These are phyloP conservation scores for Drosophila simulans DNA, from an alignment of 1,140 invertebrate genomes.

Conservation along the genomic window DNA sequence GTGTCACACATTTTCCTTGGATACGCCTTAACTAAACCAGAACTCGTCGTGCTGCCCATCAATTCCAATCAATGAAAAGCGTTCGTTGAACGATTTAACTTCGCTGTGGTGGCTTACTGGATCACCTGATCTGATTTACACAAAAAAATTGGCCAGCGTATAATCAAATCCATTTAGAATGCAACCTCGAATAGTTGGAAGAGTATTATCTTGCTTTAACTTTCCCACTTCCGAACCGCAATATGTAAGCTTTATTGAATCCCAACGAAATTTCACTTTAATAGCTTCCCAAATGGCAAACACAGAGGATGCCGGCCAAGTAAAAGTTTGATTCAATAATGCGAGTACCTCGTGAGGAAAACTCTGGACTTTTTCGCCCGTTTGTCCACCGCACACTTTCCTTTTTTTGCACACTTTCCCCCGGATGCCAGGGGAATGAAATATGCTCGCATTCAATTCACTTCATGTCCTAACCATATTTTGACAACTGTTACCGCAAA, in stretches of 20 bases:
- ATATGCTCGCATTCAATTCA: slow-evolving; percentile 51
- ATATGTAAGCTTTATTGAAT: slow-evolving; percentile 15
- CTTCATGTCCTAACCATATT: slow-evolving; percentile 71
- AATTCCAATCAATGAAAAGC: slow-evolving; percentile 21
- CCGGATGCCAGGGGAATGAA: slow-evolving; percentile 28
- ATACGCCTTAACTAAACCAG: not conserved
- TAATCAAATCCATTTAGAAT: too few species aligned
- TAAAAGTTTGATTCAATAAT: slow-evolving; percentile 42
- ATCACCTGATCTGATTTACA: not conserved
- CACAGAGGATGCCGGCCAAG: slow-evolving; percentile 12
- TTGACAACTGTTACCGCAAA: slow-evolving; percentile 81
- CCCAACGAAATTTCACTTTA: slow-evolving; percentile 31
- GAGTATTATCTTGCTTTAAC: too few species aligned
- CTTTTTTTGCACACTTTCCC: slow-evolving; percentile 4
- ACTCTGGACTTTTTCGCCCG: slow-evolving; percentile 5
- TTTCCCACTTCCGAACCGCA: not conserved
- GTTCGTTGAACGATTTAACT: slow-evolving; percentile 1
- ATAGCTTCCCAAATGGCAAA: slow-evolving; percentile 30
- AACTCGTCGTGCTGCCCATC: slow-evolving; percentile 1
- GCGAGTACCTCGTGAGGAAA: slow-evolving; percentile 20
- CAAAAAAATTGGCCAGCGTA: not conserved
- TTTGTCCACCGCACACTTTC: slow-evolving; percentile 1
- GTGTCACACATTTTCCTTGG: slow-evolving; percentile 8
- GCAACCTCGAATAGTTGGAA: too few species aligned
- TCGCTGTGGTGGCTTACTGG: not conserved